Base-by-base conservation (phyloP, 2,113 vertebrate species). In the Prunella fulvescens region DNA sequence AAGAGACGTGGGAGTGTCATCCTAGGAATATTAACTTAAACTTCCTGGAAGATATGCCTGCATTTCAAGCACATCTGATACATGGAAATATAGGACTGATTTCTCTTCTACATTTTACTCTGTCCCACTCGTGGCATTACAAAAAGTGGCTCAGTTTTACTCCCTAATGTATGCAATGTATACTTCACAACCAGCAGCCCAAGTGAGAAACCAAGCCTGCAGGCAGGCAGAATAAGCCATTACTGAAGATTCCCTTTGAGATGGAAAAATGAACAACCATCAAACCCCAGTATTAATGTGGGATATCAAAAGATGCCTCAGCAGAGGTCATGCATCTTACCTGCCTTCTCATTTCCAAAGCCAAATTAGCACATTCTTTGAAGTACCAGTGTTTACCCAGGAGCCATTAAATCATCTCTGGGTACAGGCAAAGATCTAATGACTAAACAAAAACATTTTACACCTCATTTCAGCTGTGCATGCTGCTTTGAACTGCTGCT, bases 341-440 rank as follows among this genome's bases (percentile, higher is more conserved):
- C 81, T 72, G 50, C 35, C 78, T 85, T 92, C 57, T 77, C 26
- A 82, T 82, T 90, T 91, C 81, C 42, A 92, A 85, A 91, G 74
- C 42, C 84, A 87, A 95, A 93, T 89, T 72, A 95, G 74, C 86
- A 92, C 40, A 62, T 57, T 62, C 73, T 94, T 94, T 95, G 87
- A 94, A 95, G 81, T 51, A 61, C 71, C 29, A 35, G 6, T 85
- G 66, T 69, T 92, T 92, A 92, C 71, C 29, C 45, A 65, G 54
- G 42, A 95, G 62, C 35, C 6, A 13, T 87, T 94, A 95, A 91
- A 80, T 94, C 80, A 61, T 78, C 2, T 0, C 65, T 71, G 74
- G 28, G 65, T 82, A 60, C 29, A 56, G 54, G 85, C 48, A 83
- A 54, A 86, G 66, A 88, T 56, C 45, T 92, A 86, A 90, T 85